Percentiles rank a stretch among this genome's conserved stretches.
phyloP scores from a whole-genome alignment of 2,888 invertebrate genomes.

The Dicranocentrus wangi region DNA sequence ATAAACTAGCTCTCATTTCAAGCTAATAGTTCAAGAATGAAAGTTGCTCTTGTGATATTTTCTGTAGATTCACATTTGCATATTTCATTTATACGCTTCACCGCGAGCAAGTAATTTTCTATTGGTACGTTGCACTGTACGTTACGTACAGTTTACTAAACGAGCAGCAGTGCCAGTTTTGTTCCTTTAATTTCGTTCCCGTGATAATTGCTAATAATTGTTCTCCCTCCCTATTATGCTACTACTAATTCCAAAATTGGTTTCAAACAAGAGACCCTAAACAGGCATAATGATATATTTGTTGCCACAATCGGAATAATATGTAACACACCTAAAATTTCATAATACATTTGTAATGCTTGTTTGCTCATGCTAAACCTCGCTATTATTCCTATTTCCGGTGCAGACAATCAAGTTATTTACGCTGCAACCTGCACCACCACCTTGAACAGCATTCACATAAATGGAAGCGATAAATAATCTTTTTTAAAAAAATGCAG shows the following conservation, averaged over 20 bases:
- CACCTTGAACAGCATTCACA: background rate
- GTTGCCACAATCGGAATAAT: conserved; percentile 1
- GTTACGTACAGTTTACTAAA: background rate
- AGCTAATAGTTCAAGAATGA: conserved; percentile 28
- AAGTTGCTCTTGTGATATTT: conserved; percentile 23
- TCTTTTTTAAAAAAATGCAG: background rate
- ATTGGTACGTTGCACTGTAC: background rate
- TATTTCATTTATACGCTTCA: background rate
- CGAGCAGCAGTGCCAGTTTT: too few relatives aligned
- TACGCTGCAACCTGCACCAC: background rate
- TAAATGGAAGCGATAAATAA: background rate
- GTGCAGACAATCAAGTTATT: conserved; percentile 17
- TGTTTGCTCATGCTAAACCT: background rate
- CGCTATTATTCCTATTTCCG: conserved; percentile 32
- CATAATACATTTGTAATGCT: background rate
- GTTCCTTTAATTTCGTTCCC: conserved; percentile 31
- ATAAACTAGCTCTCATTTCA: too few relatives aligned
- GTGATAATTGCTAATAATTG: conserved; percentile 42
- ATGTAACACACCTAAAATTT: conserved; percentile 34
- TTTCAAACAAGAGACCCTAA: background rate
- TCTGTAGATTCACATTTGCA: background rate
- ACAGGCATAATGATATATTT: conserved; percentile 40
- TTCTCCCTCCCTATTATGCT: background rate
- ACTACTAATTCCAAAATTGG: conserved; percentile 6
- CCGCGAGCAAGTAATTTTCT: conserved; percentile 24